Conservation (phyloP, 2,888 invertebrate genomes). For the Erebia epiphron region DNA sequence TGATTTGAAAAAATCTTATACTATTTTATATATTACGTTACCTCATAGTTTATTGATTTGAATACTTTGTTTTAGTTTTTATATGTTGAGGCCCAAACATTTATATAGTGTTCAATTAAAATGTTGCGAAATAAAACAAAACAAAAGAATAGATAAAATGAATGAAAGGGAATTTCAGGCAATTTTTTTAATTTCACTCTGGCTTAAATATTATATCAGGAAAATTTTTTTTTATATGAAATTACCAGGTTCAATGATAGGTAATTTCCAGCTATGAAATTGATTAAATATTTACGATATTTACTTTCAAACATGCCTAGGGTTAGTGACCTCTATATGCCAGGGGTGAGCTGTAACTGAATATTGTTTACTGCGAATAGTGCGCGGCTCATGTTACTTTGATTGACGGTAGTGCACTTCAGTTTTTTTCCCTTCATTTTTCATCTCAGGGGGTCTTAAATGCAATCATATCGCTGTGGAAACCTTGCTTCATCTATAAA, state of each 20-base stretch:
- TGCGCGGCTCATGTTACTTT: constrained; percentile 42
- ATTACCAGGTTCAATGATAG: background rate
- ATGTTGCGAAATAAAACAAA: too few species aligned
- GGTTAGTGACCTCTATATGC: constrained; percentile 50
- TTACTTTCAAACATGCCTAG: constrained; percentile 9
- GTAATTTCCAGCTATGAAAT: too few species aligned
- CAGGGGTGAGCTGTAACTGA: constrained; percentile 45
- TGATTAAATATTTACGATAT: too few species aligned
- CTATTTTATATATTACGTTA: too few species aligned
- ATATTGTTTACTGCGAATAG: constrained; percentile 46
- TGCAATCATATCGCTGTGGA: constrained; percentile 11
- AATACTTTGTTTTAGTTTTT: too few species aligned
- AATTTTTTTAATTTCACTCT: background rate
- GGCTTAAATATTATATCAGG: background rate
- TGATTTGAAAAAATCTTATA: too few species aligned
- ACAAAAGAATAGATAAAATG: background rate
- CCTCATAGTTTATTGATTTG: background rate
- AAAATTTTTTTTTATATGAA: too few species aligned
- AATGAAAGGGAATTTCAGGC: background rate
- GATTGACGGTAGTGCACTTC: constrained; percentile 39
- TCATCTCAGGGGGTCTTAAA: constrained; percentile 3
- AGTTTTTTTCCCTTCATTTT: background rate
- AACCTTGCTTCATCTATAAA: background rate
- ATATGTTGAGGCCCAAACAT: too few species aligned
- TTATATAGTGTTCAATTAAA: too few species aligned